Evolutionary conservation across 2,888 invertebrate genomes (phyloP).

Genomic region (Euphydryas editha): DNA sequence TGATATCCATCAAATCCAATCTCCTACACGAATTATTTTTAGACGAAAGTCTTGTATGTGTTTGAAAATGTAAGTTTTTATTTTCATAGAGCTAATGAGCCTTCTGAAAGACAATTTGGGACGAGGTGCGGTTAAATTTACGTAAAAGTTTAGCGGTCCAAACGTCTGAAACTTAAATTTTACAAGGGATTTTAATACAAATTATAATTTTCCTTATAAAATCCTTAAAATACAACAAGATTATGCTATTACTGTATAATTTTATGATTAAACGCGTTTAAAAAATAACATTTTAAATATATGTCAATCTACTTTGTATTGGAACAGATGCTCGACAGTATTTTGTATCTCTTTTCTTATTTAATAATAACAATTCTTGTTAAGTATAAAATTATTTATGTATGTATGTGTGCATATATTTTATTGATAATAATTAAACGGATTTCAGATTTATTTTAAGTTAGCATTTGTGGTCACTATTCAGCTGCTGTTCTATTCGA

Average conservation of each 20-base stretch:
- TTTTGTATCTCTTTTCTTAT: too few relatives aligned
- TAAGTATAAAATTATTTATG: too few relatives aligned
- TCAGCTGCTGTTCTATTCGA: too few relatives aligned
- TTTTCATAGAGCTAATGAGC: slow-evolving; percentile 6
- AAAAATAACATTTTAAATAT: neutral
- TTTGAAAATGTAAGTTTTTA: neutral
- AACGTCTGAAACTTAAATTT: slow-evolving; percentile 9
- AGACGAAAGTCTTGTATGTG: neutral
- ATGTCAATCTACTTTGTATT: neutral
- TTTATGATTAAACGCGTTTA: neutral
- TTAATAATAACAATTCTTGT: too few relatives aligned
- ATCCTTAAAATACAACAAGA: neutral
- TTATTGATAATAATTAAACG: too few relatives aligned
- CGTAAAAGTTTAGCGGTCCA: slow-evolving; percentile 2
- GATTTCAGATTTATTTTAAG: too few relatives aligned
- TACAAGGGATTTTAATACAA: neutral
- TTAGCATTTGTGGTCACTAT: too few relatives aligned
- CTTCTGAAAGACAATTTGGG: slow-evolving; percentile 1
- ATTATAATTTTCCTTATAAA: neutral
- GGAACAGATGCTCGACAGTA: neutral
- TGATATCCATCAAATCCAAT: slow-evolving; percentile 17
- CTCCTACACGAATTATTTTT: slow-evolving; percentile 4
- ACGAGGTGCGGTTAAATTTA: neutral
- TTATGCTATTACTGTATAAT: neutral
- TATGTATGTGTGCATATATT: too few relatives aligned